phyloP scores from a whole-genome alignment of 2,888 invertebrate species.

The Caenorhabditis afra region DNA sequence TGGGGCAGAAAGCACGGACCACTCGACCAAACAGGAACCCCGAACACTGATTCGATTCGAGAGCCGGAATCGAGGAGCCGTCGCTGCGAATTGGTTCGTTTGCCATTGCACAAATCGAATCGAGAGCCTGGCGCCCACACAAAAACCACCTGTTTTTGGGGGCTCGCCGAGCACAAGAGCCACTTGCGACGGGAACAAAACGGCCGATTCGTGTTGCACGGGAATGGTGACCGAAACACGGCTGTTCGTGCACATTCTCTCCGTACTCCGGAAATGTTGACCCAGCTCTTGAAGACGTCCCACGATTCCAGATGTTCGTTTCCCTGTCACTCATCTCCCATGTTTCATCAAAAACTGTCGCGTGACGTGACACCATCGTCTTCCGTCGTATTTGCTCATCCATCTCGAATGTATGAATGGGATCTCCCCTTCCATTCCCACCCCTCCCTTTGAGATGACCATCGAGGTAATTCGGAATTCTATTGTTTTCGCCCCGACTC shows the following conservation, averaged over 20 bases:
- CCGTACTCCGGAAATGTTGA: too few species aligned
- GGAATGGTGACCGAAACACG: too few species aligned
- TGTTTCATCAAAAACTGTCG: conserved; percentile 11
- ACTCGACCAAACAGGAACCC: conserved; percentile 35
- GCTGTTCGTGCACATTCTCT: too few species aligned
- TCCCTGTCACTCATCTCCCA: too few species aligned
- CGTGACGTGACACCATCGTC: conserved; percentile 8
- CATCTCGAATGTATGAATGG: conserved; percentile 17
- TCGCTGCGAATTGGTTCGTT: conserved; percentile 43
- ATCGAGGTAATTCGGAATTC: conserved; percentile 46
- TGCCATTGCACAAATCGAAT: conserved; percentile 31
- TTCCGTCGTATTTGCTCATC: not conserved
- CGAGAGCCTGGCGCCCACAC: conserved; percentile 1
- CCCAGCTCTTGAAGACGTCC: too few species aligned
- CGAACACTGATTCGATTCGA: conserved; percentile 47
- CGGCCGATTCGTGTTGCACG: too few species aligned
- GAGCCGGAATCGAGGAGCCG: conserved; percentile 12
- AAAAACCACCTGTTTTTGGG: conserved; percentile 25
- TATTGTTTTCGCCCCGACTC: conserved; percentile 51
- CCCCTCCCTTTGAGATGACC: conserved; percentile 14
- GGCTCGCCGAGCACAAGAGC: not conserved
- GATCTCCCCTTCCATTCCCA: conserved; percentile 14
- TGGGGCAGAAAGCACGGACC: conserved; percentile 15
- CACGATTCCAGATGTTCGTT: too few species aligned
- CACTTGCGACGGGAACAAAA: too few species aligned